phyloP scores from a whole-genome alignment of 2,113 vertebrate genomes.

The Synchiropus splendidus region DNA sequence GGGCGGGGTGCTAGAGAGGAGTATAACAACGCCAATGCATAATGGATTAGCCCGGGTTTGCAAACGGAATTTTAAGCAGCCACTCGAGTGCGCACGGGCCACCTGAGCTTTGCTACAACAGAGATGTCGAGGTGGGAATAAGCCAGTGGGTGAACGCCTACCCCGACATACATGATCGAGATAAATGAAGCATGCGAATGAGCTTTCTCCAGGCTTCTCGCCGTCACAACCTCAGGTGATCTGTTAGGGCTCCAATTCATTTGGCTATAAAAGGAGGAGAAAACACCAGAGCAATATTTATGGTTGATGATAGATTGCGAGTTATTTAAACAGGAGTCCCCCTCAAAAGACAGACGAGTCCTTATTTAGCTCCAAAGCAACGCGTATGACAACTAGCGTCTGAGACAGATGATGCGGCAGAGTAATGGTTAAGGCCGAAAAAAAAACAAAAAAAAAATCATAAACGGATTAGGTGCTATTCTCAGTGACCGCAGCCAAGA shows the following conservation, averaged over 20 bases:
- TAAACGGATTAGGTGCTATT: constrained; percentile 44
- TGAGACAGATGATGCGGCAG: background rate
- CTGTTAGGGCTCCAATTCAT: constrained; percentile 17
- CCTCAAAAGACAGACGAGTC: no score
- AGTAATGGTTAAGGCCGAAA: constrained; percentile 12
- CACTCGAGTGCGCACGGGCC: constrained; percentile 18
- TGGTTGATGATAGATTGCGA: no score
- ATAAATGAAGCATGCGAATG: constrained; percentile 62
- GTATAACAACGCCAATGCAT: constrained; percentile 51
- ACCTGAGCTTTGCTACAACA: constrained; percentile 48
- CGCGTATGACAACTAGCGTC: no score
- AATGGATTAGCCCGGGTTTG: constrained; percentile 52
- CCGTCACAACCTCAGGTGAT: constrained; percentile 35
- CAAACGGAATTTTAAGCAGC: constrained; percentile 50
- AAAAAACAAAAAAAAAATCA: no score
- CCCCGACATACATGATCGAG: constrained; percentile 47
- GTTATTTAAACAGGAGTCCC: no score
- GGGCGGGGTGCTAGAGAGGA: constrained; percentile 37
- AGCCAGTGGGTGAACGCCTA: constrained; percentile 40
- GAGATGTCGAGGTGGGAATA: constrained; percentile 52
- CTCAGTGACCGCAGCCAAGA: constrained; percentile 55
- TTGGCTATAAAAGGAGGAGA: no score
- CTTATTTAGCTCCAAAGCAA: no score
- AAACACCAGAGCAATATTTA: no score
- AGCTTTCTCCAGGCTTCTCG: constrained; percentile 35